Base-by-base conservation (phyloP, 2,888 invertebrate genomes). In the Netelia fuscicornis region DNA sequence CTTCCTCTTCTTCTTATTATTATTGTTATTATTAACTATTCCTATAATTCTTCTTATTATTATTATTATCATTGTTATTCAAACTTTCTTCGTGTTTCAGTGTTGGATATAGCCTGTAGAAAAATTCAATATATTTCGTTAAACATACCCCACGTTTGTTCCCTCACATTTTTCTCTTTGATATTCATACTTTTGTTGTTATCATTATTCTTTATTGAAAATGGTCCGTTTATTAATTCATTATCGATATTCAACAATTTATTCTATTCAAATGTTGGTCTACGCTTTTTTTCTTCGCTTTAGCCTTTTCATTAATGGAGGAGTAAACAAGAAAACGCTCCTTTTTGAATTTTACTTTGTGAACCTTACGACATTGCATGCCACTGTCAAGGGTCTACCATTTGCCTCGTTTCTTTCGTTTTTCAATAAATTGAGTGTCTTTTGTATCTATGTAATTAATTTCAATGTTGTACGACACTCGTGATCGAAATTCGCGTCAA, bases 81-180 rank as follows among this genome's bases (percentile, higher is more conserved):
- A 42, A 58, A 70, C 23, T 56, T 77, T 76, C 76, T 84, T 67
- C 81, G 81, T 83, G 83, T 85, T 80, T 71, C 79, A 81, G 81
- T 85, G 85, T 80, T 81, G 70, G 68, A 44, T 80, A 75, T 76
- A 70, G 79, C 30, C 68, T 58, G 76, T 80, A 76, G 70, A 67
- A 17, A 67, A 42, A 65, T 23, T 76, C 25, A 54, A 56, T 82
- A 68, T 65, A 76, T 81, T 76, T 81, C 70, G 52, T 74, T 64
- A 20, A 74, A 86, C 85, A 54, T 87, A 87, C 68, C 77, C 77
- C 72, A 85, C 86, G 84, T 80, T 86, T 60, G 81, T 71, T 82
- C 79, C 74, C 72, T 81, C 77, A 48, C 62, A 37, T 52, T 83
- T 67, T 80, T 25, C 75, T 79, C 70, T 80, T 48, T 86, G 25